phyloP scores from a whole-genome alignment of 2,888 invertebrate species.

The Lycocerus yunnanus region DNA sequence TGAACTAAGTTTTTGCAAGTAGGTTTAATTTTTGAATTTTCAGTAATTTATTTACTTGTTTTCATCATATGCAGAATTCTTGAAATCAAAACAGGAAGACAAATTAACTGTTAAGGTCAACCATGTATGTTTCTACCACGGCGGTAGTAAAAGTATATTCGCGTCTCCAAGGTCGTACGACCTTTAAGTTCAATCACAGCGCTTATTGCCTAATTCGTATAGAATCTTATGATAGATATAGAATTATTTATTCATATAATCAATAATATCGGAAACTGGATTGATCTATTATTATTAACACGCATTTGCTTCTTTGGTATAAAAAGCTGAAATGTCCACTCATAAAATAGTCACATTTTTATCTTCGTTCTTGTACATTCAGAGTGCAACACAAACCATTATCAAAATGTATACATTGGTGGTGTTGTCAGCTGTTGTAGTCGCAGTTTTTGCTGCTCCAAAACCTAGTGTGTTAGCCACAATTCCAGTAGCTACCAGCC shows the following conservation, averaged over 20 bases:
- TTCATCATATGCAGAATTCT: not conserved
- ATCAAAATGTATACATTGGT: slow-evolving; percentile 48
- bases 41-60: not conserved
- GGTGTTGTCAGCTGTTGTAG: slow-evolving; percentile 62
- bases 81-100: not conserved
- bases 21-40: not conserved
- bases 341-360: not conserved
- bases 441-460: slow-evolving; percentile 46
- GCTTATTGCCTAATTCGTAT: slow-evolving; percentile 8
- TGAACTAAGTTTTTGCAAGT: too few species aligned
- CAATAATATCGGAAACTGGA: slow-evolving; percentile 12
- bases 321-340: slow-evolving; percentile 9
- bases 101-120: not conserved
- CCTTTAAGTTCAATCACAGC: slow-evolving; percentile 17
- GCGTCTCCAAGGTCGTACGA: slow-evolving; percentile 11
- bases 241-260: slow-evolving; percentile 7
- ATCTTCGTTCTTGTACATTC: slow-evolving; percentile 7
- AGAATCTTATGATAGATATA: not conserved
- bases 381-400: slow-evolving; percentile 35
- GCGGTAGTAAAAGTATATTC: slow-evolving; percentile 23
- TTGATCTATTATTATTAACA: not conserved
- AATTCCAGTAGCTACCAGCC: slow-evolving; percentile 34
- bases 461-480: slow-evolving; percentile 21
- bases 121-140: not conserved
- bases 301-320: not conserved